These are phyloP conservation scores for Andrena bicolor DNA, from an alignment of 2,888 invertebrate species.

Conservation along the genomic window DNA sequence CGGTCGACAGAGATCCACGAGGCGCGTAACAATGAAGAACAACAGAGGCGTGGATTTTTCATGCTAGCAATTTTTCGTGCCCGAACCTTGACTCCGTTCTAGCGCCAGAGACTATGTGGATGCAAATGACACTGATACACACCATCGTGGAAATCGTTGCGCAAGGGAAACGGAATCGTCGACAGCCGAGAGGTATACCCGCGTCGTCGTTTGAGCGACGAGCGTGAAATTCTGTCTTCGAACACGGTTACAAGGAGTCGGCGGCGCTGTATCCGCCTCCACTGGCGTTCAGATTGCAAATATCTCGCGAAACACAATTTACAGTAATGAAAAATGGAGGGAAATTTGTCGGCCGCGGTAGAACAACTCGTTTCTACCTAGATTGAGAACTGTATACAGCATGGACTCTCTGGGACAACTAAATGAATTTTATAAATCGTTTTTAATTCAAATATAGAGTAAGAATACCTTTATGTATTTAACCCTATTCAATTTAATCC, in stretches of 20 bases:
- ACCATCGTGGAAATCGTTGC: slow-evolving; percentile 39
- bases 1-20: not conserved
- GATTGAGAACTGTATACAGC: not conserved
- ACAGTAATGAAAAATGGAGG: not conserved
- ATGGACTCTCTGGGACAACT: not conserved
- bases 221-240: slow-evolving; percentile 55
- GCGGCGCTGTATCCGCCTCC: not conserved
- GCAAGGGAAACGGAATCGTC: slow-evolving; percentile 32
- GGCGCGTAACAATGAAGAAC: not conserved
- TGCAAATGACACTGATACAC: slow-evolving; percentile 47
- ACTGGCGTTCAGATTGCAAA: slow-evolving; percentile 14
- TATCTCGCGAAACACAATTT: not conserved
- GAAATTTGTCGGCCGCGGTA: not conserved
- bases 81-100: not conserved
- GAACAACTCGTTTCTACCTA: not conserved
- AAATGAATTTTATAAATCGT: too few species aligned
- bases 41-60: not conserved
- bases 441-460: too few species aligned
- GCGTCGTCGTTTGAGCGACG: slow-evolving; percentile 36
- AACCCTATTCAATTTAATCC: too few species aligned
- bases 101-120: not conserved
- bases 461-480: too few species aligned
- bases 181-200: not conserved
- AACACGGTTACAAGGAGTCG: slow-evolving; percentile 30
- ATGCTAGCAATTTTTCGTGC: slow-evolving; percentile 3